Conservation (phyloP, 2,888 invertebrate genomes). For the Clunio marinus region DNA sequence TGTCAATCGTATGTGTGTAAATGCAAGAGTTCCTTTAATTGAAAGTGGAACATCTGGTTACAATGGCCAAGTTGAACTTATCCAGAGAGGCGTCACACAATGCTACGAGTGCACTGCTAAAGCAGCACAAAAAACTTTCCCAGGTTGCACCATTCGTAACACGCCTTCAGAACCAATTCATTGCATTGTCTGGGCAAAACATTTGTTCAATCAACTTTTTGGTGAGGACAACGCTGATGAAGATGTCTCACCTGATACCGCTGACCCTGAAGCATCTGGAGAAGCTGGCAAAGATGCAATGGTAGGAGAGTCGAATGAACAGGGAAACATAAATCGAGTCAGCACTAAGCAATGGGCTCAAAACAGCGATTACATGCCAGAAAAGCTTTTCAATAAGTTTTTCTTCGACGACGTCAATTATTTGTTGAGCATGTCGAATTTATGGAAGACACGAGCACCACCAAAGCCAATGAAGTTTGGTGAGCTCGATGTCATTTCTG, state of each 20-base stretch:
- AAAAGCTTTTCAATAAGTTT: conserved; percentile 85
- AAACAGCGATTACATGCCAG: conserved; percentile 73
- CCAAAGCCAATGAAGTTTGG: conserved; percentile 77
- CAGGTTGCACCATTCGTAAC: conserved; percentile 97
- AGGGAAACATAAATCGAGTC: conserved; percentile 57
- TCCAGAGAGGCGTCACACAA: conserved; percentile 80
- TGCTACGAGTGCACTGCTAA: conserved; percentile 97
- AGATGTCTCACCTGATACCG: conserved; percentile 96
- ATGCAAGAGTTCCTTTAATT: conserved; percentile 87
- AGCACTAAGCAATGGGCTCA: conserved; percentile 89
- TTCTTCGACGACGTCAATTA: conserved; percentile 94
- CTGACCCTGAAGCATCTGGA: conserved; percentile 86
- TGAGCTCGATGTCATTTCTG: conserved; percentile 53
- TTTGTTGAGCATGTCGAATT: conserved; percentile 85
- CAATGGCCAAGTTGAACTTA: conserved; percentile 89
- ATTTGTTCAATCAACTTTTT: conserved; percentile 95
- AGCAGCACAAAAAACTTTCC: conserved; percentile 85
- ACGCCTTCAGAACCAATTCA: conserved; percentile 99
- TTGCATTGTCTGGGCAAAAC: conserved; percentile 99
- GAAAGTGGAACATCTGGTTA: conserved; percentile 98
- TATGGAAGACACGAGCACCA: conserved; percentile 87
- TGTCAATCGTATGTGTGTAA: conserved; percentile 97
- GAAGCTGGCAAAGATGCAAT: conserved; percentile 61
- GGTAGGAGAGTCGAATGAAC: conserved; percentile 44
- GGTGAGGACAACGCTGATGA: conserved; percentile 96